Evolutionary conservation across 2,888 invertebrate genomes (phyloP), one percentile per base, ranked within the genome.

Genomic region (Papilio gigon): DNA sequence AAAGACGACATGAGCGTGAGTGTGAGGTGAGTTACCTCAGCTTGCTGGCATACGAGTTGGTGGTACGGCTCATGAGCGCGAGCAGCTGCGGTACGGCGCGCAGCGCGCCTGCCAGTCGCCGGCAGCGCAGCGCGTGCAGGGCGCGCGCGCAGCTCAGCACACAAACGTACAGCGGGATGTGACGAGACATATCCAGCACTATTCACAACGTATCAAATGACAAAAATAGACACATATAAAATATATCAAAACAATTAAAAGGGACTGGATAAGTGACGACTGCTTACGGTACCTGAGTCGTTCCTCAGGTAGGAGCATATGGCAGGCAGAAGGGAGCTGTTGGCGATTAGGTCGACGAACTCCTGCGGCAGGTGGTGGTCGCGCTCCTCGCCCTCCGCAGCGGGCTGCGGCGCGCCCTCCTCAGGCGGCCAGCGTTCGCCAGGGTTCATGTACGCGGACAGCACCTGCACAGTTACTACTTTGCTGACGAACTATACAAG

Each of bases 141-240:
- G 97, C 96, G 73, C 98, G 94, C 71, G 98, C 93, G 73, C 97
- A 89, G 75, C 96, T 95, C 76, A 98, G 89, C 79, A 98, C 95
- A 74, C 97, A 95, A 84, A 96, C 94, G 90, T 98, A 98, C 77
- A 98, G 93, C 30, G 98, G 98, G 87, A 98, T 97, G 92, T 98
- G 98, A 20, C 98, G 94, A n/a, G 98, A 97, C 96, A 98, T 98
- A 90, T 98, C 98, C 85, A 98, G 90, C 75, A 98, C 98, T 92
- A 75, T 3, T 30, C 2, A 56, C 47, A 59, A 30, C 35, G 59
- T 22, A 20, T 2, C 11, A 11, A 9, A 59, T 59, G 20, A 42
- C 42, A 42, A 4, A 4, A 14, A 40, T 40, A 14, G n/a, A 40
- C 12, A 40, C 14, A n/a, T n/a, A n/a, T n/a, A 40, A 40, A 40